phyloP scores from a whole-genome alignment of 1,140 invertebrate genomes.

The Hirudo medicinalis region DNA sequence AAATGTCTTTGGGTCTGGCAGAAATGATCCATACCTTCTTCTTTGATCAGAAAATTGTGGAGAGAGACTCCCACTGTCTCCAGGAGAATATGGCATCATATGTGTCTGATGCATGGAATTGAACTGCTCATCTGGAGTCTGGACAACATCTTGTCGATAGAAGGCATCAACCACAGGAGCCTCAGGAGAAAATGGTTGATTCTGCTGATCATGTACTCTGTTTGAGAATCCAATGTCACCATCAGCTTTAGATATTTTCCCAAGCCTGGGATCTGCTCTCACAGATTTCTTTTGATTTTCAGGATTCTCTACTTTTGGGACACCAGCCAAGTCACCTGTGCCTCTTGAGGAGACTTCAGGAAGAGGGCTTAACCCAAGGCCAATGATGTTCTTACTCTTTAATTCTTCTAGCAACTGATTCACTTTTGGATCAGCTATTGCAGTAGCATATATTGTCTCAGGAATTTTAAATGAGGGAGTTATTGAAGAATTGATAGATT shows the following conservation, averaged over 20 bases:
- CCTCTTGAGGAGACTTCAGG: too few relatives aligned
- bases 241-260: too few relatives aligned
- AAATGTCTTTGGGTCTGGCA: constrained; percentile 9
- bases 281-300: too few relatives aligned
- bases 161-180: too few relatives aligned
- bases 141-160: too few relatives aligned
- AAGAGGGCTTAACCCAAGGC: neutral
- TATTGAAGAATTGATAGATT: neutral
- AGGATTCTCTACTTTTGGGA: too few relatives aligned
- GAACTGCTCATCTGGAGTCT: neutral
- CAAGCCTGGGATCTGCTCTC: too few relatives aligned
- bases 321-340: too few relatives aligned
- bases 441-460: neutral
- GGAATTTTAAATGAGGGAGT: neutral
- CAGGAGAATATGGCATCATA: constrained; percentile 2
- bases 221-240: too few relatives aligned
- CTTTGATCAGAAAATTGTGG: neutral
- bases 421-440: constrained; percentile 4
- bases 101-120: neutral
- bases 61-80: neutral
- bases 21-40: constrained; percentile 7
- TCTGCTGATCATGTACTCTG: too few relatives aligned
- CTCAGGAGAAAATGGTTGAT: too few relatives aligned
- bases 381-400: constrained; percentile 8
- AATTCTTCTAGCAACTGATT: neutral